Evolutionary conservation across 2,888 invertebrate genomes (phyloP).

Genomic region (Diplolepis rosae): DNA sequence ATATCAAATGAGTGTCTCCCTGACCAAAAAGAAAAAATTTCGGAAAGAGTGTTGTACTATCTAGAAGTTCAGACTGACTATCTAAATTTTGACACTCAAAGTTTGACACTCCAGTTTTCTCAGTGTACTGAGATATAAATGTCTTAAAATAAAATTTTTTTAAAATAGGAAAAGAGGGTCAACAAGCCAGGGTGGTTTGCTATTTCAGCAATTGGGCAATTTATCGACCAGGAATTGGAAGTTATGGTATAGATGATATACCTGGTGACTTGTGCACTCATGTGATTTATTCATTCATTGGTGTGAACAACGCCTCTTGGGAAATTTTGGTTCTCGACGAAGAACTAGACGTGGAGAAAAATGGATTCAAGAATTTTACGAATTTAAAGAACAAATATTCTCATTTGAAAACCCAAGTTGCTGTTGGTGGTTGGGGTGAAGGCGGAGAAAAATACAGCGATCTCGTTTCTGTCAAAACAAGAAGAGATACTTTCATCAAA

Average conservation of each 20-base stretch:
- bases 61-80: no score
- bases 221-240: constrained; percentile 87
- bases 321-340: constrained; percentile 87
- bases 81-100: no score
- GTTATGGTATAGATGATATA: constrained; percentile 88
- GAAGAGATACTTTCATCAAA: constrained; percentile 82
- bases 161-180: constrained; percentile 10
- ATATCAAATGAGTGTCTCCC: no score
- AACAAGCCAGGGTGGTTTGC: constrained; percentile 75
- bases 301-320: constrained; percentile 86
- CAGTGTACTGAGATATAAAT: not conserved
- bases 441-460: constrained; percentile 91
- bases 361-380: constrained; percentile 88
- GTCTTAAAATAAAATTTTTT: not conserved
- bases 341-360: constrained; percentile 84
- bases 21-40: no score
- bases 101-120: no score
- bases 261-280: constrained; percentile 90
- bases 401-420: constrained; percentile 84
- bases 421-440: constrained; percentile 94
- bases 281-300: constrained; percentile 91
- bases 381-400: constrained; percentile 82
- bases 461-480: constrained; percentile 83
- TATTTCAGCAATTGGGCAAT: constrained; percentile 90
- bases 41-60: no score